Evolutionary conservation across 2,888 invertebrate species (phyloP).

Genomic region (Standfussiana lucernea): DNA sequence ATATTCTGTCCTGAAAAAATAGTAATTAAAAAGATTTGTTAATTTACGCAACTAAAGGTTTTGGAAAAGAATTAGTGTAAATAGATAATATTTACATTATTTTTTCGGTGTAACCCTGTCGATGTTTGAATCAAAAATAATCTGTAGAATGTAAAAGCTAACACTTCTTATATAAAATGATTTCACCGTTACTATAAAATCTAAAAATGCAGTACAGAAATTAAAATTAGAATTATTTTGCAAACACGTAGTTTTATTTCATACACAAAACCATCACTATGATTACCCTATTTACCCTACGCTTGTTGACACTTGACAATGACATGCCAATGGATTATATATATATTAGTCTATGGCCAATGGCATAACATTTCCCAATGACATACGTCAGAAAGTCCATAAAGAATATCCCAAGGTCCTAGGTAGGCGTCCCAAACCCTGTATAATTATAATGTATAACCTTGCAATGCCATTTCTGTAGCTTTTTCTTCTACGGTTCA

Average conservation of each 20-base stretch:
- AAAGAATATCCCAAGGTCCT: too few relatives aligned
- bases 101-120: too few relatives aligned
- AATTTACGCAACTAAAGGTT: background rate
- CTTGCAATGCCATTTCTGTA: too few relatives aligned
- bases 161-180: background rate
- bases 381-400: too few relatives aligned
- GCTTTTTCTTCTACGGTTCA: too few relatives aligned
- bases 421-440: too few relatives aligned
- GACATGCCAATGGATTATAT: too few relatives aligned
- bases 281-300: background rate
- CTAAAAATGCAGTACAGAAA: background rate
- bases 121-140: background rate
- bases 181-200: background rate
- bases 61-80: background rate
- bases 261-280: background rate
- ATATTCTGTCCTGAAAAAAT: constrained; percentile 95
- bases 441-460: too few relatives aligned
- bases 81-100: constrained; percentile 13
- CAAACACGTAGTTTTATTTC: background rate
- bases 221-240: background rate
- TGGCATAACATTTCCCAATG: too few relatives aligned
- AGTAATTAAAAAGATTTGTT: background rate
- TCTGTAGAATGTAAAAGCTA: background rate
- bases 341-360: too few relatives aligned
- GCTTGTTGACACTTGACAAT: background rate